These are phyloP conservation scores for Allolobophora icterica DNA, from an alignment of 2,888 invertebrate genomes.

Conservation along the genomic window DNA sequence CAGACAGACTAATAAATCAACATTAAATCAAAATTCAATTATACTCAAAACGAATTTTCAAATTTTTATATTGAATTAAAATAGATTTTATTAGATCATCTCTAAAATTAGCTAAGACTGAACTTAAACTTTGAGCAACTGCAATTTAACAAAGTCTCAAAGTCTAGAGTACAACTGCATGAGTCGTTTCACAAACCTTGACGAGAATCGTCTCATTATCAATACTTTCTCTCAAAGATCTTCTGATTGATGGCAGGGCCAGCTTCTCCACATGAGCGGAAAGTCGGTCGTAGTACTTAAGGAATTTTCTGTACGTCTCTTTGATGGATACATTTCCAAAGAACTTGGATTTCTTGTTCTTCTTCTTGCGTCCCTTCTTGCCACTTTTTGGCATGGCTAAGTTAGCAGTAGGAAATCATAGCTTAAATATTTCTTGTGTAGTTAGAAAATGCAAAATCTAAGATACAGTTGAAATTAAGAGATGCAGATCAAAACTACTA, in stretches of 20 bases:
- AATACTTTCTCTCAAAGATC: neutral
- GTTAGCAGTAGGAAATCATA: neutral
- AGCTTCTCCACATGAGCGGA: neutral
- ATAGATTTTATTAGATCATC: neutral
- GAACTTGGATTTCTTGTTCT: constrained; percentile 27
- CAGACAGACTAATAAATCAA: too few relatives aligned
- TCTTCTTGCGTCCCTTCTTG: constrained; percentile 33
- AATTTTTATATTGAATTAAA: too few relatives aligned
- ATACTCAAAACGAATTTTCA: too few relatives aligned
- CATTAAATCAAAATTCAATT: too few relatives aligned
- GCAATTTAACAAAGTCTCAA: too few relatives aligned
- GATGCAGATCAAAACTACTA: too few relatives aligned
- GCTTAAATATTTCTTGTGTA: neutral
- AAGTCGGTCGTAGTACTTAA: constrained; percentile 14
- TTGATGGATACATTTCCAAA: constrained; percentile 28
- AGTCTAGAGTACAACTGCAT: too few relatives aligned
- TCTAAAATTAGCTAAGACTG: neutral
- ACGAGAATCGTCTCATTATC: neutral
- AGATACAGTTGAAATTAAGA: too few relatives aligned
- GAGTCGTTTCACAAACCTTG: neutral
- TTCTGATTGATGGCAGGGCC: neutral
- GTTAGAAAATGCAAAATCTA: neutral
- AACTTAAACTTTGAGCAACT: neutral
- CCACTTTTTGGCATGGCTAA: constrained; percentile 34
- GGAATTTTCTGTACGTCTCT: constrained; percentile 34